Evolutionary conservation across 2,113 vertebrate genomes (phyloP), one percentile per base, ranked within the genome.

Genomic region (Steatornis caripensis): DNA sequence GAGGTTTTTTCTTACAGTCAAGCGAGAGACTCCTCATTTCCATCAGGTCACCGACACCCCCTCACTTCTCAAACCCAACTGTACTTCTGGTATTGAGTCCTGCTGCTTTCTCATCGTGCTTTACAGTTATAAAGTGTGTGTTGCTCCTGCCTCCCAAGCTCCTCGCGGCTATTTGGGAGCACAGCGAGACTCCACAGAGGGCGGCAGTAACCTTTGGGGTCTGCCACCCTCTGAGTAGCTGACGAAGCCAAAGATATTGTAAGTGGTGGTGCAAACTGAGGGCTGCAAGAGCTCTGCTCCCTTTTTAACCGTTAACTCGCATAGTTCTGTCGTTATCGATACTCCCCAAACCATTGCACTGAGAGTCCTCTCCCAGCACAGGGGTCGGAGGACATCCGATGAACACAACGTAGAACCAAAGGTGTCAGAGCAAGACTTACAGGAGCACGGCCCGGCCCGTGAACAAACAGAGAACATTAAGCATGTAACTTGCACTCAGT

Each of bases 271-370:
- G 58, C 29, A 53, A 57, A 32, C 12, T 14, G 18, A 62, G 46
- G 12, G 57, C 18, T 55, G 24, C 36, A 39, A 69, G 53, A 80
- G 34, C n/a, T 43, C 48, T 54, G 27, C 32, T 66, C 19, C 27
- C 34, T 43, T 53, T 75, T 30, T 23, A 81, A 65, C 66, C 29
- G 18, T 51, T 60, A 66, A 15, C 41, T 70, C n/a, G 17, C 19
- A 24, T n/a, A n/a, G n/a, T n/a, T n/a, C n/a, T n/a, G 37, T 17
- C 4, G 0, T 24, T 39, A 36, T 0, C 5, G 2, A 15, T 12
- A 24, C 5, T 36, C 26, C 21, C 76, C 51, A 65, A 80, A 55
- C 10, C 29, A 37, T 6, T 9, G 1, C 1, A 1, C 54, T 6
- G 5, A n/a, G 61, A 46, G 5, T 5, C 3, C 2, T 32, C 24